Percentiles rank a stretch among this genome's conserved stretches.
Evolutionary conservation across 2,113 vertebrate genomes (phyloP).

Genomic region (Oreamnos americanus): DNA sequence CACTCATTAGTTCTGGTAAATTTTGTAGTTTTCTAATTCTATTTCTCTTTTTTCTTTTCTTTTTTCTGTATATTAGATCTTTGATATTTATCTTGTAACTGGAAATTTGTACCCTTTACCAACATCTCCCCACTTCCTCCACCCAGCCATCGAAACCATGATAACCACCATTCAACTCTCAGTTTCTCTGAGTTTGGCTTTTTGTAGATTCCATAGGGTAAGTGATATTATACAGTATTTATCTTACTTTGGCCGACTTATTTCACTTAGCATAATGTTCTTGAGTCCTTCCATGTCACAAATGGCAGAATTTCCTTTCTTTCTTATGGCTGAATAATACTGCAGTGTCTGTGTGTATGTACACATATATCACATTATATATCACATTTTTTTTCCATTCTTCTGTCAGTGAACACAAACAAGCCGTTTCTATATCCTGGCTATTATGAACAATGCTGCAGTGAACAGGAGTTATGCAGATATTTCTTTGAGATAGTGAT

Average conservation of each 20-base stretch:
- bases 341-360: not conserved
- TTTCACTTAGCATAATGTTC: not conserved
- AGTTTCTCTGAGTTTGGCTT: not conserved
- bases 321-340: not conserved
- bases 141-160: not conserved
- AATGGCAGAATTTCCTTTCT: not conserved
- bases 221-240: not conserved
- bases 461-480: not conserved
- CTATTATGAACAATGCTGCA: not conserved
- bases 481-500: not conserved
- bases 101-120: not conserved
- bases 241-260: not conserved
- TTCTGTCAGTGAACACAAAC: not conserved
- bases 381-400: not conserved
- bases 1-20: not conserved
- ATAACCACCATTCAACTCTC: not conserved
- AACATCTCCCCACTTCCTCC: not conserved
- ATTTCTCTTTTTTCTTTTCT: not conserved
- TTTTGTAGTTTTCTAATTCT: not conserved
- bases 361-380: not conserved
- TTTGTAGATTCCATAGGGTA: not conserved
- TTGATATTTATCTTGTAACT: not conserved
- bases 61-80: not conserved
- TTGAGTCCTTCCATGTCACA: not conserved
- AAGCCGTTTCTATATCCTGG: not conserved